Percentiles rank a stretch among this genome's conserved stretches.
Conservation (phyloP, 2,113 vertebrate genomes). For the Corynorhinus townsendii region DNA sequence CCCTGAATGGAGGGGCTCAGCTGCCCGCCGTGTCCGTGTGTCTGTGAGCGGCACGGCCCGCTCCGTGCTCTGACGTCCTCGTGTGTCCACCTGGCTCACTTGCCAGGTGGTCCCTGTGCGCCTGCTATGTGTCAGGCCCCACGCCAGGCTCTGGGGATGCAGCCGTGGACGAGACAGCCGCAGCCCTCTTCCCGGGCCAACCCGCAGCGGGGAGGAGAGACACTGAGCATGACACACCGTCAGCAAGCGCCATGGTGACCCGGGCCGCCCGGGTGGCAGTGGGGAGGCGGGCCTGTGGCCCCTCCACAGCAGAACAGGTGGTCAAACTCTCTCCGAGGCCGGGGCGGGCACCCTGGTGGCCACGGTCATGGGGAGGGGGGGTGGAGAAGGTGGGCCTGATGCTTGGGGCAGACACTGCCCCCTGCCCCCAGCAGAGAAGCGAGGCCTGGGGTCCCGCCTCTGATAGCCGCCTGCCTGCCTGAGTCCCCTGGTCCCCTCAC, state of each 20-base stretch:
- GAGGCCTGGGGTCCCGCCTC: background rate
- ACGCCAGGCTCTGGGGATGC: background rate
- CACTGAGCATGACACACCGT: background rate
- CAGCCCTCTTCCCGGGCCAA: background rate
- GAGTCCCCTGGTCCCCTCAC: background rate
- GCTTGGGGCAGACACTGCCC: background rate
- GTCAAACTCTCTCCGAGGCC: background rate
- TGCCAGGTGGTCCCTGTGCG: background rate
- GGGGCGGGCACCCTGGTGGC: background rate
- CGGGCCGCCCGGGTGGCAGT: background rate
- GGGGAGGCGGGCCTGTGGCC: background rate
- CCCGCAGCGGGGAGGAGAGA: background rate
- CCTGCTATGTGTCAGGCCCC: background rate
- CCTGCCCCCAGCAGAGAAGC: too few relatives aligned
- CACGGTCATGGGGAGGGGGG: background rate
- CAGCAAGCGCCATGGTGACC: too few relatives aligned
- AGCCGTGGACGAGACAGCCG: background rate
- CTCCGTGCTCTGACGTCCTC: accelerated
- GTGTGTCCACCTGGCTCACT: background rate
- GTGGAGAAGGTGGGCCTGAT: background rate
- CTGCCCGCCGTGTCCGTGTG: accelerated
- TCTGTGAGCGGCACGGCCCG: accelerated
- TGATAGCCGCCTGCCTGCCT: background rate
- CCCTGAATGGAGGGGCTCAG: accelerated
- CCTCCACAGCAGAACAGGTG: too few relatives aligned